These are phyloP conservation scores for Listronotus oregonensis DNA, from an alignment of 1,140 invertebrate genomes.

Conservation along the genomic window DNA sequence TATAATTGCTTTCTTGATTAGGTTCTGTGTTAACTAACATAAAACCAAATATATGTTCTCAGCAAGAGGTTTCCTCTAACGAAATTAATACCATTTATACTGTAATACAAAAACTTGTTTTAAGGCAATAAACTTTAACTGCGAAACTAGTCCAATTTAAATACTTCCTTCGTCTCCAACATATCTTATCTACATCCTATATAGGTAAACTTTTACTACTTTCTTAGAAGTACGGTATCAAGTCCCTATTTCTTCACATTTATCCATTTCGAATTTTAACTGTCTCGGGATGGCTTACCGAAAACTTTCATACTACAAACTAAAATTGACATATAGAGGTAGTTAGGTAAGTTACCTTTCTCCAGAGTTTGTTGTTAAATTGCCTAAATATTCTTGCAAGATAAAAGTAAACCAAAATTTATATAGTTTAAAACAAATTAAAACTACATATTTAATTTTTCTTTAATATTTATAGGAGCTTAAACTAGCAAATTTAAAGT, in stretches of 20 bases:
- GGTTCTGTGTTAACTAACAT: no score
- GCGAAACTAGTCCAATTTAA: constrained; percentile 28
- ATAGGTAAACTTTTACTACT: constrained; percentile 40
- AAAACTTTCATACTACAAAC: constrained; percentile 33
- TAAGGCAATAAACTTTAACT: constrained; percentile 30
- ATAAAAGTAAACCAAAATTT: no score
- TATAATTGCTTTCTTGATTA: no score
- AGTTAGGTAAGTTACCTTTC: not conserved
- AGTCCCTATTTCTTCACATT: constrained; percentile 34
- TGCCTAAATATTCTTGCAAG: not conserved
- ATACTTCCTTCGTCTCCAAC: constrained; percentile 24
- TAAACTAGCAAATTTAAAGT: no score
- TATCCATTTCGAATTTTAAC: constrained; percentile 38
- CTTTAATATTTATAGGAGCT: no score
- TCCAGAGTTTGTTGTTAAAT: not conserved
- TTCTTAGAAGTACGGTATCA: constrained; percentile 27
- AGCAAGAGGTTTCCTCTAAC: no score
- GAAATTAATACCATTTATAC: no score
- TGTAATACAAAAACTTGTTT: constrained; percentile 6
- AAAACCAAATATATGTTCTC: no score
- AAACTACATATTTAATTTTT: no score
- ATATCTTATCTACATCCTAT: constrained; percentile 35
- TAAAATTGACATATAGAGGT: constrained; percentile 30
- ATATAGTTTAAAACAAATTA: no score
- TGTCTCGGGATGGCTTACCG: constrained; percentile 32